A percentile compares a stretch with the other conserved stretches of the same genome.
Evolutionary conservation across 2,797 vertebrate species (phyloP).

Genomic region (Choloepus didactylus): DNA sequence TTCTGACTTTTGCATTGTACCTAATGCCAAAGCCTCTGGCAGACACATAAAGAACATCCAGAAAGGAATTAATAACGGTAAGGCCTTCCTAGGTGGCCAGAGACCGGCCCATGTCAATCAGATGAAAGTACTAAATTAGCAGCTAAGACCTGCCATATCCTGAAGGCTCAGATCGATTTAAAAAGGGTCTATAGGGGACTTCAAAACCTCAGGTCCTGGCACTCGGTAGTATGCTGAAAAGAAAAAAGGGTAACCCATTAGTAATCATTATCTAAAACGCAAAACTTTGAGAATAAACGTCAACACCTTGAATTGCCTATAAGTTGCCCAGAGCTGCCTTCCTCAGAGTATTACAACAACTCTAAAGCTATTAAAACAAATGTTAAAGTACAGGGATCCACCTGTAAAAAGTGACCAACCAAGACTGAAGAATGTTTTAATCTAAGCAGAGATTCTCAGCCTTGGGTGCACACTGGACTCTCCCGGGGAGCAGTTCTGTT

Average conservation of each 20-base stretch:
- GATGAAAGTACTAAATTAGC: constrained; percentile 36
- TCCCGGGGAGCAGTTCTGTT: not conserved
- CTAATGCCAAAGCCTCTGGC: constrained; percentile 54
- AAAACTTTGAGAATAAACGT: not conserved
- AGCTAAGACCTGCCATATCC: constrained; percentile 8
- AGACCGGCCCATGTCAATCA: constrained; percentile 29
- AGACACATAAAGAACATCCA: constrained; percentile 49
- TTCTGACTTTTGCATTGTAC: constrained; percentile 41
- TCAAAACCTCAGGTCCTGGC: constrained; percentile 41
- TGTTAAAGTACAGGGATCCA: not conserved
- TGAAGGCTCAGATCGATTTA: constrained; percentile 5
- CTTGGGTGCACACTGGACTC: not conserved
- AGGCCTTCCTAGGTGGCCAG: constrained; percentile 35
- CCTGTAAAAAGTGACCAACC: not conserved
- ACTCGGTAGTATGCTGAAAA: not conserved
- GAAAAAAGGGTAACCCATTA: not conserved
- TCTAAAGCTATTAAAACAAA: not conserved
- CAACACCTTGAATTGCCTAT: not conserved
- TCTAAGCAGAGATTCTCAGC: not conserved
- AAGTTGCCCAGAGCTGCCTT: not conserved
- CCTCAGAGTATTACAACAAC: not conserved
- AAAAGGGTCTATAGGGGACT: constrained; percentile 9
- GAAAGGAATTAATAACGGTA: constrained; percentile 16
- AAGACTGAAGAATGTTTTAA: not conserved
- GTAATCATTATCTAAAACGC: not conserved